Evolutionary conservation across 1,140 invertebrate species (phyloP).

Genomic region (Bombus superbus): DNA sequence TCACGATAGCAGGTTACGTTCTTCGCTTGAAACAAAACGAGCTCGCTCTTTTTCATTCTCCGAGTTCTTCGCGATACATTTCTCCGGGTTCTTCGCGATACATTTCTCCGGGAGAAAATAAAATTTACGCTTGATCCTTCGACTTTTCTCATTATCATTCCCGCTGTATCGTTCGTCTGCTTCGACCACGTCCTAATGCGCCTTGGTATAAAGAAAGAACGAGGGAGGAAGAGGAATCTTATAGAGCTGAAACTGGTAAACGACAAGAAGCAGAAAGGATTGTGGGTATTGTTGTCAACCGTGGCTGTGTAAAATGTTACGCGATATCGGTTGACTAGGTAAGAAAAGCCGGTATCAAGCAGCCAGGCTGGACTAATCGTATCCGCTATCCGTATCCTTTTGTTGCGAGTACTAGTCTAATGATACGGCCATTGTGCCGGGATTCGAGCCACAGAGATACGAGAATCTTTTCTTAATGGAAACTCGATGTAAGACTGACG

Average conservation of each 20-base stretch:
- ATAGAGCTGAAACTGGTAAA: constrained; percentile 20
- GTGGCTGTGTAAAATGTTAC: constrained; percentile 56
- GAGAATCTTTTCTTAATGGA: constrained; percentile 61
- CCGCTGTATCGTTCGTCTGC: constrained; percentile 24
- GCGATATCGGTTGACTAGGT: constrained; percentile 58
- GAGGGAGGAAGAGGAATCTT: background rate
- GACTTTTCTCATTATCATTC: constrained; percentile 60
- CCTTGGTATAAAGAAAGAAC: constrained; percentile 1
- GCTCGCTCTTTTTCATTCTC: background rate
- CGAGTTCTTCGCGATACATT: background rate
- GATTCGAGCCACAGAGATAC: constrained; percentile 36
- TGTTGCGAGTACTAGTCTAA: constrained; percentile 59
- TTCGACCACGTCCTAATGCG: constrained; percentile 39
- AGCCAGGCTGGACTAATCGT: constrained; percentile 54
- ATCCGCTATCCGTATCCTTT: constrained; percentile 56
- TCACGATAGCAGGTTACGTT: constrained; percentile 6
- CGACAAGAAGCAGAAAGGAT: constrained; percentile 44
- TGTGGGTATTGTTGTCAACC: constrained; percentile 53
- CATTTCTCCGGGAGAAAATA: constrained; percentile 39
- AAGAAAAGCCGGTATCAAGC: constrained; percentile 61
- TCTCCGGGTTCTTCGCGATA: background rate
- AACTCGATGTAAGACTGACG: constrained; percentile 55
- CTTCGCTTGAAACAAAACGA: background rate
- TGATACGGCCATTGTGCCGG: constrained; percentile 57
- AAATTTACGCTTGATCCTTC: constrained; percentile 57